Base-by-base conservation (phyloP, 2,113 vertebrate species). In the Spermophilus dauricus region DNA sequence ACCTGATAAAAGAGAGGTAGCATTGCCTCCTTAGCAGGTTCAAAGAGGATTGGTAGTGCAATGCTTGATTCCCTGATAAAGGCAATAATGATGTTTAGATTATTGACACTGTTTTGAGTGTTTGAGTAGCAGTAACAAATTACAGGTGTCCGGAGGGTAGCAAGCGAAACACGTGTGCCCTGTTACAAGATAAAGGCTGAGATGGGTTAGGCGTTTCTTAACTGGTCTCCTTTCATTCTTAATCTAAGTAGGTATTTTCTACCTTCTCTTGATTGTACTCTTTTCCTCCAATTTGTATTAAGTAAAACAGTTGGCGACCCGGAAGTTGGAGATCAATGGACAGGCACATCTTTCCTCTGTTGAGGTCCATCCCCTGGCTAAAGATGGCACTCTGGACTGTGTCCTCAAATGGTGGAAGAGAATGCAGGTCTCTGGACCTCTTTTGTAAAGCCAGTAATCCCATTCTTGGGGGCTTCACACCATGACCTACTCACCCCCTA, bases 141-240 rank as follows among this genome's bases (percentile, higher is more conserved):
- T 67, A 11, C 2, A 3, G 32, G 8, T 16, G n/a, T 53, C 80
- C 10, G 17, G 53, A 67, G 10, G 12, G 4, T 51, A 24, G 11
- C 26, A 1, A 48, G 8, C 42, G 42, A 51, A 75, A 4, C 1
- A 5, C 12, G 3, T 1, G 16, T 22, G 6, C 14, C 8, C 0
- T 3, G n/a, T 14, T 28, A n/a, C 26, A n/a, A 12, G 1, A 34
- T 0, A 14, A 77, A 69, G 53, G 42, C 51, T 4, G 4, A 32
- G 39, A 12, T 51, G 28, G n/a, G 5, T 37, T 26, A 30, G 16
- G 39, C 26, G 17, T 91, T 56, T 42, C 0, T 78, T 18, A 51
- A 82, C 17, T 70, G 20, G 12, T 58, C 77, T 82, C 53, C 20
- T 67, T 93, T 67, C 24, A 34, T 63, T 80, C 8, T 8, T 37